Evolutionary conservation across 2,888 invertebrate genomes (phyloP), one percentile per base, ranked within the genome.

Genomic region (Drosophila pseudotalamancana): DNA sequence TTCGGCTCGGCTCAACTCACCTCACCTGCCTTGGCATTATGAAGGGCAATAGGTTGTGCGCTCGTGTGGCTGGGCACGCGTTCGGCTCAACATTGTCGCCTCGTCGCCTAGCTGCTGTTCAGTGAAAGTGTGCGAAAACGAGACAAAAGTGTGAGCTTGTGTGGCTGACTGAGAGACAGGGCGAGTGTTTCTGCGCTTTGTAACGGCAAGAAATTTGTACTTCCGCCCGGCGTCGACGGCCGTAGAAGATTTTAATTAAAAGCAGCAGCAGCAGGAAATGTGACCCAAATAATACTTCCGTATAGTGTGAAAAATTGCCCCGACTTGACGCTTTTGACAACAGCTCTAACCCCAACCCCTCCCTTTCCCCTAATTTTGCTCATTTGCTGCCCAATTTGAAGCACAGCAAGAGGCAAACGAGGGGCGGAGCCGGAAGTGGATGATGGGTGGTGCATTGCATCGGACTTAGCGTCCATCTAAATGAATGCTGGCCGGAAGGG

Each of bases 271-370:
- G 82, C 82, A 73, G 88, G 88, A 83, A 87, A 85, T 83, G 83
- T 87, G 83, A 81, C 88, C 86, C 73, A 83, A 87, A 87, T 87
- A 87, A 82, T 76, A 83, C 86, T 85, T 87, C 83, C 88, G 83
- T 76, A 72, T 78, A 85, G 76, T 83, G 86, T 83, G 85, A 87
- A 82, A 82, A 82, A 81, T 82, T 71, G 63, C 54, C 63, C 59
- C 45, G 40, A 55, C 60, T 64, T 61, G 53, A 45, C 43, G 32
- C 37, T 43, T 45, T 14, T 3, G 45, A 45, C 6, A 11, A 21
- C 42, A 45, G 4, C 31, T n/a, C n/a, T 6, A 12, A 16, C 6
- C 29, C 9, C 5, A 16, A 9, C 54, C 6, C 9, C 32, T 1
- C 21, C 19, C 21, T 31, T 16, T 16, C 11, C 35, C 32, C 8